Conservation (phyloP, 2,113 vertebrate species). For the Dendropsophus ebraccatus region DNA sequence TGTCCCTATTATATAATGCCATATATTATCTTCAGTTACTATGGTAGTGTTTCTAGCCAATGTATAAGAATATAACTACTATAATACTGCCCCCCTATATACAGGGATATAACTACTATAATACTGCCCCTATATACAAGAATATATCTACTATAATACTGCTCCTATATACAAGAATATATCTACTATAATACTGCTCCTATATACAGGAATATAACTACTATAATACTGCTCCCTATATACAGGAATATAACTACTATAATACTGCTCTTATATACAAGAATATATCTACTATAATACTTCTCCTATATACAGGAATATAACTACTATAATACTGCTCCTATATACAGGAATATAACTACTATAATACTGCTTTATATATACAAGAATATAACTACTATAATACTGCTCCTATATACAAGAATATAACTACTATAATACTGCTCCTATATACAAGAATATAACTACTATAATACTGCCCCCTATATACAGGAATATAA, state of each 20-base stretch:
- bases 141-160: background rate
- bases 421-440: too few species aligned
- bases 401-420: background rate
- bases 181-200: background rate
- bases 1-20: too few species aligned
- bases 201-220: slow-evolving; percentile 1
- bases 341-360: background rate
- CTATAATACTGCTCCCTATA: slow-evolving; percentile 1
- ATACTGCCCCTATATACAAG: background rate
- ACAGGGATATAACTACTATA: slow-evolving; percentile 5
- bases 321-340: slow-evolving; percentile 12
- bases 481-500: background rate
- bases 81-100: background rate
- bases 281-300: slow-evolving; percentile 4
- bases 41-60: background rate
- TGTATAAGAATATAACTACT: background rate
- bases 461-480: background rate
- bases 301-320: background rate
- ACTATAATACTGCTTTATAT: background rate
- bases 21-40: too few species aligned
- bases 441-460: background rate
- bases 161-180: background rate
- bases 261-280: background rate
- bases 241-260: background rate
- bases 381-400: background rate